Evolutionary conservation across 2,888 invertebrate genomes (phyloP).

Genomic region (Oxyteleia sp.): DNA sequence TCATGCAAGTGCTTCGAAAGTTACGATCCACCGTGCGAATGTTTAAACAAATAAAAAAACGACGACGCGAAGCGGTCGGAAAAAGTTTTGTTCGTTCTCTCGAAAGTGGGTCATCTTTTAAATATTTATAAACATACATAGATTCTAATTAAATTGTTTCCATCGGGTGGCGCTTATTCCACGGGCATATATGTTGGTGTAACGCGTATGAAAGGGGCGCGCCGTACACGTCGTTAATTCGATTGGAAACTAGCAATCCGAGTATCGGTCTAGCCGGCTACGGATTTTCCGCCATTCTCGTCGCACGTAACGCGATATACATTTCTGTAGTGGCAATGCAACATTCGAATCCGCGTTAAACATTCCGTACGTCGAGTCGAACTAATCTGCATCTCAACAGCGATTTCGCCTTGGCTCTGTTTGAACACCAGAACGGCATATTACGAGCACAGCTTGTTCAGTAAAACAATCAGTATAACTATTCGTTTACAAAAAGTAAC

Average conservation of each 20-base stretch:
- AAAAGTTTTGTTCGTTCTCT: neutral
- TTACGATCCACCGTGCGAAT: neutral
- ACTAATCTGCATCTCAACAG: conserved; percentile 80
- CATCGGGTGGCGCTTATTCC: conserved; percentile 6
- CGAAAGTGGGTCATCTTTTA: conserved; percentile 50
- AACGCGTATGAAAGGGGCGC: conserved; percentile 57
- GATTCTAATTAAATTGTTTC: conserved; percentile 62
- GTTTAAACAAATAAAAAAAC: conserved; percentile 3
- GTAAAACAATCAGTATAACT: no score
- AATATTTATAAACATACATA: conserved; percentile 59
- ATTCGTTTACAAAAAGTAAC: no score
- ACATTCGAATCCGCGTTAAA: conserved; percentile 78
- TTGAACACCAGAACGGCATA: conserved; percentile 61
- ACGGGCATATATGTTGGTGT: conserved; percentile 22
- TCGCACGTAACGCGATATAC: conserved; percentile 65
- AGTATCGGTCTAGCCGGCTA: conserved; percentile 75
- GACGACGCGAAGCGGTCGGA: neutral
- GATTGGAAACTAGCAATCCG: conserved; percentile 81
- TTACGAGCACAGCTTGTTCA: no score
- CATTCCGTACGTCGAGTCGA: conserved; percentile 79
- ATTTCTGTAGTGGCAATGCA: conserved; percentile 64
- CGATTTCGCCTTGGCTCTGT: conserved; percentile 63
- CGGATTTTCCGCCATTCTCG: conserved; percentile 65
- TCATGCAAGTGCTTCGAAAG: no score
- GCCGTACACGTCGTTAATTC: conserved; percentile 78